Percentiles rank a stretch among this genome's conserved stretches.
phyloP scores from a whole-genome alignment of 2,113 vertebrate species.

The Rostratula benghalensis region DNA sequence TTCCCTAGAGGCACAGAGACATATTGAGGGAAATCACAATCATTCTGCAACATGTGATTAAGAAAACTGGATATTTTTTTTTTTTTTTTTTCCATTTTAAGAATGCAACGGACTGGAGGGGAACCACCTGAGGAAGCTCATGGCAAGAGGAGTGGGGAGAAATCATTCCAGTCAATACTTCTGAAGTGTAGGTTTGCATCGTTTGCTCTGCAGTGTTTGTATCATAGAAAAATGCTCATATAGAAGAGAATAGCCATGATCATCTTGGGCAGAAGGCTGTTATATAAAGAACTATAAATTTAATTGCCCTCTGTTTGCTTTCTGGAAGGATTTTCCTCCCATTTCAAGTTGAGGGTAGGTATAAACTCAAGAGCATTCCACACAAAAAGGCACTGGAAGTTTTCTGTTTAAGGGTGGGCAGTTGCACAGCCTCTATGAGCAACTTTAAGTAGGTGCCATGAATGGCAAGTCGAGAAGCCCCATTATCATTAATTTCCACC shows the following conservation, averaged over 20 bases:
- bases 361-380: neutral
- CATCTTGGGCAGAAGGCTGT: neutral
- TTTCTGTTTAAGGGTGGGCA: neutral
- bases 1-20: slow-evolving; percentile 47
- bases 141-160: neutral
- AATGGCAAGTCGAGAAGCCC: neutral
- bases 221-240: neutral
- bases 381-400: neutral
- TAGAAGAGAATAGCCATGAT: neutral
- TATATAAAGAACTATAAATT: neutral
- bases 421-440: neutral
- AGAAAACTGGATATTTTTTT: neutral
- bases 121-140: slow-evolving; percentile 24
- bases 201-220: neutral
- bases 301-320: neutral
- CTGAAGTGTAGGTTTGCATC: neutral
- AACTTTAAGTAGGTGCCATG: slow-evolving; percentile 13
- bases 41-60: slow-evolving; percentile 11
- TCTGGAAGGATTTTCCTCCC: slow-evolving; percentile 6
- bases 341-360: neutral
- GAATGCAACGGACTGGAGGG: neutral
- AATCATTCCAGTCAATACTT: slow-evolving; percentile 5
- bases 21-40: slow-evolving; percentile 61
- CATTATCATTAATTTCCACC: neutral
- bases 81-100: neutral